These are phyloP conservation scores for Paralichthys olivaceus DNA, from an alignment of 2,113 vertebrate genomes.

Conservation along the genomic window DNA sequence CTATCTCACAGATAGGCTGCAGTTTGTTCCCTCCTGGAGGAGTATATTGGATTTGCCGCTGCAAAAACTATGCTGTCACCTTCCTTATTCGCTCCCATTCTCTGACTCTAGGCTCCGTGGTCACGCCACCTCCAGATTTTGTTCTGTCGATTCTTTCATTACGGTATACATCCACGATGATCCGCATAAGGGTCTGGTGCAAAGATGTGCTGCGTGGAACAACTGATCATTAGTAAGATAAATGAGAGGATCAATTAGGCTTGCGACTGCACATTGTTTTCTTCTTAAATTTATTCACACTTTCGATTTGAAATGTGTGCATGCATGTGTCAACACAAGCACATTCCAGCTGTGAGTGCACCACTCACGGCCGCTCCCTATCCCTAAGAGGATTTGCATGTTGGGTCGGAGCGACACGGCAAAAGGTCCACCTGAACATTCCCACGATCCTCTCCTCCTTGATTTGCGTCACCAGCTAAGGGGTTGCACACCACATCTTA, in stretches of 20 bases:
- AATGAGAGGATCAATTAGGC: not conserved
- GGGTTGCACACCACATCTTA: conserved; percentile 31
- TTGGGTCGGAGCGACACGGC: conserved; percentile 12
- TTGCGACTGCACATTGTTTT: not conserved
- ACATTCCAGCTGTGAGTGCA: conserved; percentile 1
- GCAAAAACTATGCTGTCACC: conserved; percentile 50
- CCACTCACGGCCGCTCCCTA: not conserved
- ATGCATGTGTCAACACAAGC: not conserved
- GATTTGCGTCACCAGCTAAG: conserved; percentile 22
- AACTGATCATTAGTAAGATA: not conserved
- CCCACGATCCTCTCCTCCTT: not conserved
- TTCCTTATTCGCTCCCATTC: conserved; percentile 31
- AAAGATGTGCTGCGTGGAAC: conserved; percentile 9
- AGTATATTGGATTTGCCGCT: conserved; percentile 65
- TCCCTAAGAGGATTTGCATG: conserved; percentile 52
- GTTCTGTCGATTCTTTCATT: conserved; percentile 22
- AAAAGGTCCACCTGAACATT: conserved; percentile 15
- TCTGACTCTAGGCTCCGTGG: conserved; percentile 44
- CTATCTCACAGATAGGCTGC: conserved; percentile 57
- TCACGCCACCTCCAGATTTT: conserved; percentile 46
- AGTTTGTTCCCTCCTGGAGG: conserved; percentile 60
- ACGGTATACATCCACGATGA: conserved; percentile 4
- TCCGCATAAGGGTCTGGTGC: not conserved
- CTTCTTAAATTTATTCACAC: not conserved
- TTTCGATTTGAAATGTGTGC: not conserved